Evolutionary conservation across 2,888 invertebrate species (phyloP), one percentile per base, ranked within the genome.

Genomic region (Pammene aurita): DNA sequence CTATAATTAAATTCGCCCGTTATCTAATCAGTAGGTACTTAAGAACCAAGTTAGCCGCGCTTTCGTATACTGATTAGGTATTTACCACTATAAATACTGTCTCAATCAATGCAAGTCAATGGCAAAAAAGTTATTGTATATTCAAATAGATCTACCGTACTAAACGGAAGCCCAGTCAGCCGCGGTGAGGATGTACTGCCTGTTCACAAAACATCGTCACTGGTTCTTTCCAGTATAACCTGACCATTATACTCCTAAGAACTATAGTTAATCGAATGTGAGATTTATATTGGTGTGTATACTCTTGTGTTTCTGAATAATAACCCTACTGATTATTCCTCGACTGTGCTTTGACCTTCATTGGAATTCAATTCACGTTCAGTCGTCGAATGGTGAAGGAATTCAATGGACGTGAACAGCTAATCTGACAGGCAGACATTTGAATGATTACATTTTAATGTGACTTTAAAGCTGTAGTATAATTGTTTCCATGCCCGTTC

Each of bases 301-400:
- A 2, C 7, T 38, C 7, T 54, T 34, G 26, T 54, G 42, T 42
- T 42, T 54, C 2, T 54, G 34, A 54, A 54, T 34, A 54, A 34
- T 5, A 50, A 9, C 34, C n/a, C 54, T n/a, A 7, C 54, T 60
- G 69, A 65, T 65, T 65, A 69, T 65, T 38, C 69, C 55, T 60
- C 55, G 63, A 41, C 63, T 69, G 70, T 66, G 58, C 52, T 66
- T 60, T 58, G 76, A 72, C 80, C 77, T 77, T 76, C 73, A 73
- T 78, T 75, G 72, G 57, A 63, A 71, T 73, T 73, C 72, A 71
- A 71, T 74, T 75, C 73, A 73, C 72, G 72, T 66, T 44, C 61
- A 72, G 75, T 68, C 77, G 76, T 72, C 71, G 75, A 76, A 72
- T 72, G 73, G 73, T 58, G 75, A 71, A 68, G 66, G 72, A 73